These are phyloP conservation scores for Lipotes vexillifer DNA, from an alignment of 2,113 vertebrate species.

Conservation along the genomic window DNA sequence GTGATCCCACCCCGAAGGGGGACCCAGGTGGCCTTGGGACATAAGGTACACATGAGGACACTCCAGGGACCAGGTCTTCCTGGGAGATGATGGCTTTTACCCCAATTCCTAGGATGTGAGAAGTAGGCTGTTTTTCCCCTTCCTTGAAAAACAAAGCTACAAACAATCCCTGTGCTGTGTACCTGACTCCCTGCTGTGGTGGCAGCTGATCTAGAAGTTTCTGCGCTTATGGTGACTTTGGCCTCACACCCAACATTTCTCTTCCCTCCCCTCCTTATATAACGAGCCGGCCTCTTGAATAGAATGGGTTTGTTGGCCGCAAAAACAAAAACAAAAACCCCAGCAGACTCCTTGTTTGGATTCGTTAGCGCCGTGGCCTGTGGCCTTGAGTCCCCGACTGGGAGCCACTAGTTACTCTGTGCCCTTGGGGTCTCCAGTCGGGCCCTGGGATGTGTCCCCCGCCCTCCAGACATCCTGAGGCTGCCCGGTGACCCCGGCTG, in stretches of 20 bases:
- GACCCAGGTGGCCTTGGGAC: not conserved
- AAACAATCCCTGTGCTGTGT: slow-evolving; percentile 13
- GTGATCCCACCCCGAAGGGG: not conserved
- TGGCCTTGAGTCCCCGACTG: not conserved
- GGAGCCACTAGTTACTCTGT: not conserved
- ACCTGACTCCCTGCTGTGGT: not conserved
- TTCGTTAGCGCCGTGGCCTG: accelerated
- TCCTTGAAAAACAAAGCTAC: not conserved
- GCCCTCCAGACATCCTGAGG: not conserved
- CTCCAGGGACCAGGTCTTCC: not conserved
- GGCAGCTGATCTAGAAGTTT: not conserved
- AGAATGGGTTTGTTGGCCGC: not conserved
- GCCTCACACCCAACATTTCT: not conserved
- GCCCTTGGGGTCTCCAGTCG: not conserved
- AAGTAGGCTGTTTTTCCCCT: not conserved
- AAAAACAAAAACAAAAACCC: not conserved
- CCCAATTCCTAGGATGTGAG: not conserved
- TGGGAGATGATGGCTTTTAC: not conserved
- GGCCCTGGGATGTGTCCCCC: not conserved
- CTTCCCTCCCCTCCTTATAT: not conserved
- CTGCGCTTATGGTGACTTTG: slow-evolving; percentile 1
- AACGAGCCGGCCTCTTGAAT: not conserved
- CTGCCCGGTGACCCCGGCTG: too few relatives aligned
- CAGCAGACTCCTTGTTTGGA: not conserved
- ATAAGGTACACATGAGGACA: accelerated